Evolutionary conservation across 37 sponge, comb jelly and placozoan genomes (phyloP).

Genomic region (Spongia lamella): DNA sequence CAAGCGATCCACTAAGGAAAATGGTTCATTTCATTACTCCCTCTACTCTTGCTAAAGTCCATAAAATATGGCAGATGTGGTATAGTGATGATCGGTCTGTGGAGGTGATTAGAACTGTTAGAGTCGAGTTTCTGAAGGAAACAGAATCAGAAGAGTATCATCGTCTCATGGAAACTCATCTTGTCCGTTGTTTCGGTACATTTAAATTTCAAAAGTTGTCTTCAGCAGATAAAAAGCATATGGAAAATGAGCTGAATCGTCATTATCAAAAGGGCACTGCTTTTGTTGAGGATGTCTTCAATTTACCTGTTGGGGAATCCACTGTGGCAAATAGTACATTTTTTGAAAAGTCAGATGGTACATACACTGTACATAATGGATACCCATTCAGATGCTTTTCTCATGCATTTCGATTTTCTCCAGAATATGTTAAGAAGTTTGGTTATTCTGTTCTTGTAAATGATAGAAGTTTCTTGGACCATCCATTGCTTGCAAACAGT

Average conservation of each 20-base stretch:
- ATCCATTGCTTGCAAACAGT: constrained; percentile 44
- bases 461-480: constrained; percentile 3
- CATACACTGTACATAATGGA: constrained; percentile 19
- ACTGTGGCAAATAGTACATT: constrained; percentile 18
- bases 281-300: constrained; percentile 27
- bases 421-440: not conserved
- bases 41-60: not conserved
- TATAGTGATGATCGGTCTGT: not conserved
- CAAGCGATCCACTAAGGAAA: constrained; percentile 1
- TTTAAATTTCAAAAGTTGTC: no score
- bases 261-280: constrained; percentile 4
- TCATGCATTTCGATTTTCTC: constrained; percentile 23
- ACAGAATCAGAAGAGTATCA: no score
- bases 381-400: constrained; percentile 29
- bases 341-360: constrained; percentile 34
- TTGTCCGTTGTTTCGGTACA: no score
- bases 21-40: constrained; percentile 20
- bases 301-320: not conserved
- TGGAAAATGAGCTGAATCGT: no score
- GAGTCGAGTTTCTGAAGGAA: no score
- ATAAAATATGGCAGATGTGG: constrained; percentile 40
- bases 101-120: no score
- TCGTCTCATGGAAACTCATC: no score
- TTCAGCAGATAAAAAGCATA: no score
- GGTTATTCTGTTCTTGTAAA: not conserved